A percentile compares a stretch with the other conserved stretches of the same genome.
These are phyloP conservation scores for Equus quagga DNA, from an alignment of 2,113 vertebrate genomes.

Conservation along the genomic window DNA sequence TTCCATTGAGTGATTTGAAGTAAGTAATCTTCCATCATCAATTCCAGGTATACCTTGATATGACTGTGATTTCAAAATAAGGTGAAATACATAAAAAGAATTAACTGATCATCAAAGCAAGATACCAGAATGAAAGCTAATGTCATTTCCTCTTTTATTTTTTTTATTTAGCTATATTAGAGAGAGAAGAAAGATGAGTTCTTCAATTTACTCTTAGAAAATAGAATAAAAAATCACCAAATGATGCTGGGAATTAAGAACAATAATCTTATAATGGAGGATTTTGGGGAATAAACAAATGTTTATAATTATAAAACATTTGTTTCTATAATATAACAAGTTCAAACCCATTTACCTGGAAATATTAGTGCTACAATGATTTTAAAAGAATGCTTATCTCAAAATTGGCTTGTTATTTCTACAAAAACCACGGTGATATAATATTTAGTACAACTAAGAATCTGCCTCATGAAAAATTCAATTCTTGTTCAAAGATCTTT, in stretches of 20 bases:
- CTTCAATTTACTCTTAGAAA: background rate
- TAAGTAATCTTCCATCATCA: background rate
- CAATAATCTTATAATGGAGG: background rate
- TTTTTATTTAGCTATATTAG: background rate
- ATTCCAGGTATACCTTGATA: background rate
- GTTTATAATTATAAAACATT: background rate
- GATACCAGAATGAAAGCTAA: rapidly evolving
- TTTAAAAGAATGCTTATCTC: background rate
- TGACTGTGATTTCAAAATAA: background rate
- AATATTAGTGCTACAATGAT: background rate
- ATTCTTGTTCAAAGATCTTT: background rate
- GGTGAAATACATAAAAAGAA: background rate
- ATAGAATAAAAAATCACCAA: background rate
- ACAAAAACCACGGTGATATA: background rate
- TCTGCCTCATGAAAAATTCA: rapidly evolving
- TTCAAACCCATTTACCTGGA: background rate
- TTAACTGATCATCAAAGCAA: background rate
- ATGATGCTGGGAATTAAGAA: background rate
- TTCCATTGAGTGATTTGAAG: background rate
- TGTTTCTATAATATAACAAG: background rate
- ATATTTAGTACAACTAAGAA: background rate
- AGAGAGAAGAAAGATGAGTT: background rate
- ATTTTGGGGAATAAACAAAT: background rate
- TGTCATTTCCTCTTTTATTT: background rate
- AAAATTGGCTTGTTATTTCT: background rate